A percentile compares a stretch with the other conserved stretches of the same genome.
These are phyloP conservation scores for Dermatemys mawii DNA, from an alignment of 2,113 vertebrate genomes.

Conservation along the genomic window DNA sequence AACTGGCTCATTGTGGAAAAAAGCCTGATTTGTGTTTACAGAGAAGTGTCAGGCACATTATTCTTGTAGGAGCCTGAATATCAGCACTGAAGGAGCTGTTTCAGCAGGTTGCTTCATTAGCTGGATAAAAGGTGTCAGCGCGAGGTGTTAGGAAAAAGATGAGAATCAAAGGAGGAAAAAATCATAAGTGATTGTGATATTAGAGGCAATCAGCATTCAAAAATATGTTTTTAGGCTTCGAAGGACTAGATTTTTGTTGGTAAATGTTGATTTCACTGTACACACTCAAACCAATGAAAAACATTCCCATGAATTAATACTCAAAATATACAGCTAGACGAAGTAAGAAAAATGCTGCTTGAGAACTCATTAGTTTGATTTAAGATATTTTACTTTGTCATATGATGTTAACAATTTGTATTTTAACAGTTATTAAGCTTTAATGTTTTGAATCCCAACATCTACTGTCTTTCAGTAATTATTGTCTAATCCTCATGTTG, in stretches of 20 bases:
- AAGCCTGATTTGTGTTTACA: not conserved
- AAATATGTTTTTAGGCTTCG: not conserved
- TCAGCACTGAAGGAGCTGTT: not conserved
- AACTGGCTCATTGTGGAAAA: not conserved
- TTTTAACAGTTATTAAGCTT: not conserved
- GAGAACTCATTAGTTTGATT: not conserved
- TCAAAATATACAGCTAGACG: not conserved
- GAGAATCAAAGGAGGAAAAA: not conserved
- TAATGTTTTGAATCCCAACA: not conserved
- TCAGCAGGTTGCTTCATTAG: not conserved
- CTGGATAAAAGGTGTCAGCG: not conserved
- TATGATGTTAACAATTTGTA: not conserved
- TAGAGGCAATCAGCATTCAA: not conserved
- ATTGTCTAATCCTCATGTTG: not conserved
- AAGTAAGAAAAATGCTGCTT: not conserved
- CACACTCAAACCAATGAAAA: not conserved
- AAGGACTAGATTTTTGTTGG: not conserved
- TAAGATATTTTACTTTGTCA: not conserved
- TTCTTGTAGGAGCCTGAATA: not conserved
- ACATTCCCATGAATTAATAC: not conserved
- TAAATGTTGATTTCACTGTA: not conserved
- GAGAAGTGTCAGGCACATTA: not conserved
- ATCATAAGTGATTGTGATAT: fast-evolving
- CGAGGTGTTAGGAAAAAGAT: not conserved
- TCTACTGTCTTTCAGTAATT: not conserved